A percentile compares a stretch with the other conserved stretches of the same genome.
phyloP scores from a whole-genome alignment of 1,140 invertebrate species.

The Caenorhabditis brenneri region DNA sequence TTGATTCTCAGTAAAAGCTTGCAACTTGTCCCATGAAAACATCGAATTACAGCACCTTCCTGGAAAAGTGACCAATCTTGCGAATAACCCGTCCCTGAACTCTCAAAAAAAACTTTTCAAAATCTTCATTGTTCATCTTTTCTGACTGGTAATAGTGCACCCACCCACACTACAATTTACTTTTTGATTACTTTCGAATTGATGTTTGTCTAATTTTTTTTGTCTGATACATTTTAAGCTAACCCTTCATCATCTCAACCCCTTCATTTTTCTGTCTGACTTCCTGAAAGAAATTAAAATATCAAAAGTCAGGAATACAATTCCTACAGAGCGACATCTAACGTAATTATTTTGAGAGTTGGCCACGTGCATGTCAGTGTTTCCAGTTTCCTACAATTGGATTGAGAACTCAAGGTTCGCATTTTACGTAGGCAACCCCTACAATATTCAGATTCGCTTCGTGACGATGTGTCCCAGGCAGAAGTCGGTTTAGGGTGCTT shows the following conservation, averaged over 20 bases:
- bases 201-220: neutral
- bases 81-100: neutral
- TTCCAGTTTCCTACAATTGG: neutral
- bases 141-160: neutral
- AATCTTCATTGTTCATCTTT: neutral
- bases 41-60: no score
- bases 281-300: neutral
- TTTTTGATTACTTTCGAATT: no score
- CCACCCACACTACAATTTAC: neutral
- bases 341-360: neutral
- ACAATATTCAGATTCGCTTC: neutral
- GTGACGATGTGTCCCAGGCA: neutral
- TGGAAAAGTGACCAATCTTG: no score
- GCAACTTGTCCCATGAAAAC: no score
- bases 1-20: no score
- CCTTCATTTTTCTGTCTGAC: neutral
- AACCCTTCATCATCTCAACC: neutral
- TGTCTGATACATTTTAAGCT: neutral
- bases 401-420: neutral
- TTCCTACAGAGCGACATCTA: neutral
- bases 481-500: neutral
- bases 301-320: constrained; percentile 13
- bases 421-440: neutral
- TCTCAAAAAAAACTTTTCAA: neutral
- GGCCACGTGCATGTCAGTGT: neutral